Conservation (phyloP, 2,888 invertebrate genomes). For the Ptychoptera contaminata region DNA sequence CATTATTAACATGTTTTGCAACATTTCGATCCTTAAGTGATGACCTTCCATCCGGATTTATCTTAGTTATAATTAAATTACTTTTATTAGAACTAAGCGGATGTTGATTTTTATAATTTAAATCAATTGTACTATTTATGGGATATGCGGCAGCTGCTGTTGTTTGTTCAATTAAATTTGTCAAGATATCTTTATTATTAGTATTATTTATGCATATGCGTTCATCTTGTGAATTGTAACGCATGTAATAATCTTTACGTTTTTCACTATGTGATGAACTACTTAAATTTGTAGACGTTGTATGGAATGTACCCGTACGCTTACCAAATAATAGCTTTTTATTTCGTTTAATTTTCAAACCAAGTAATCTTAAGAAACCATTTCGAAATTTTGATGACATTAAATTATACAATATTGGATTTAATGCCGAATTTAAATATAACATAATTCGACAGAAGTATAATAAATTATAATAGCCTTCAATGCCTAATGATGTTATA, state of each 20-base stretch:
- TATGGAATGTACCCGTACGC: slow-evolving; percentile 17
- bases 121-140: too few species aligned
- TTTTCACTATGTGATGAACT: slow-evolving; percentile 13
- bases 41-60: too few species aligned
- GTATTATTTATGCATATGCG: too few species aligned
- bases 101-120: too few species aligned
- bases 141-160: too few species aligned
- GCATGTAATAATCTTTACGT: background rate
- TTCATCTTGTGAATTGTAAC: too few species aligned
- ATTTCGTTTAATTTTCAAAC: slow-evolving; percentile 16
- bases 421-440: slow-evolving; percentile 80
- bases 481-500: slow-evolving; percentile 52
- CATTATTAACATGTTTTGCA: too few species aligned
- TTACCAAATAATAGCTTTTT: slow-evolving; percentile 10
- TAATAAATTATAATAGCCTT: slow-evolving; percentile 66
- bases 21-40: too few species aligned
- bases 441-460: slow-evolving; percentile 78
- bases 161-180: too few species aligned
- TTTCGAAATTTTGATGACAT: slow-evolving; percentile 84
- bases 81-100: too few species aligned
- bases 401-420: slow-evolving; percentile 80
- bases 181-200: too few species aligned
- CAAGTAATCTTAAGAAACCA: slow-evolving; percentile 55
- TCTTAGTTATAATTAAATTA: too few species aligned
- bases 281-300: slow-evolving; percentile 18